Base-by-base conservation (phyloP, 2,888 invertebrate genomes). In the Psylliodes chrysocephalus region DNA sequence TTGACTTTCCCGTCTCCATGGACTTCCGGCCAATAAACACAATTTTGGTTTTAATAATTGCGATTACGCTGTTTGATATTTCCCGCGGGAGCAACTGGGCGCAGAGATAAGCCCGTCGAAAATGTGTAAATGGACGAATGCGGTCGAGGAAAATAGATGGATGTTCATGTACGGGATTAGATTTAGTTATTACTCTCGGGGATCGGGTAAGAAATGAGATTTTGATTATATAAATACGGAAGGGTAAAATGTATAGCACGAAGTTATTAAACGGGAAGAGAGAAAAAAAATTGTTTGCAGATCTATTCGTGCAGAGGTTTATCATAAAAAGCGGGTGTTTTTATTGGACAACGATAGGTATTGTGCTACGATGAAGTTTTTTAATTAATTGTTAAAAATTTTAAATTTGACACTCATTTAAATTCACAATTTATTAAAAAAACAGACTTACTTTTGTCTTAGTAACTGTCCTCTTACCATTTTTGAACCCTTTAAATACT, bases 51-150 rank as follows among this genome's bases (percentile, higher is more conserved):
- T 55, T 60, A 55, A 56, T 60, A 60, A 56, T 60, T 52, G 56
- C 19, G 64, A 64, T 64, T 38, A 56, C 40, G 42, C 46, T 18
- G 33, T 60, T 46, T 55, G 60, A 52, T 28, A 60, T 64, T 64
- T 64, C 64, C 60, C 64, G n/a, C 38, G 55, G 60, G 60, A 57
- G 17, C 10, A 22, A 38, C 40, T 33, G 63, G 19, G 10, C 33
- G 44, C 14, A 19, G 1, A 52, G 63, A 63, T 63, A 63, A 57
- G 56, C 51, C 47, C 19, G 30, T 28, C 46, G 49, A 63, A 35
- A 44, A 52, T 28, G 60, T 35, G 44, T 12, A 35, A 35, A 35
- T 14, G 35, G 33, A 10, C 4, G 10, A 46, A 46, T 19, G 46
- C 12, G 25, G 42, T 54, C 14, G 28, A 42, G 42, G 40, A 52